Evolutionary conservation across 2,888 invertebrate genomes (phyloP).

Genomic region (Thecophora atra): DNA sequence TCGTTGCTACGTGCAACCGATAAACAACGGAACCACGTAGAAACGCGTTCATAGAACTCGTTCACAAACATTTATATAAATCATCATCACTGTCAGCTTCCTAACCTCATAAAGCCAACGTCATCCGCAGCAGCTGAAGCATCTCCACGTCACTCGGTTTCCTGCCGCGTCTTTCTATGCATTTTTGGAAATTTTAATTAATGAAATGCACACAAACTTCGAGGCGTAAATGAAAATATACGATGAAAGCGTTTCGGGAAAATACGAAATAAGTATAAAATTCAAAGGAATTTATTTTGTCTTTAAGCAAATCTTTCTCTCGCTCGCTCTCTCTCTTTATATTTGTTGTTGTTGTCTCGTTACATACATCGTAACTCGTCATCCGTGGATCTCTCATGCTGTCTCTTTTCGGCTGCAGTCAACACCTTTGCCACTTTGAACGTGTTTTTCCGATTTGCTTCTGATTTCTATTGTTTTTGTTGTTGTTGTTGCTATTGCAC

Average conservation of each 20-base stretch:
- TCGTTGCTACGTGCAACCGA: too few species aligned
- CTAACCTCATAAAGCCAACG: not conserved
- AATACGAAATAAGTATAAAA: too few species aligned
- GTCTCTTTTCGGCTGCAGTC: not conserved
- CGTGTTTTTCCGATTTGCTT: not conserved
- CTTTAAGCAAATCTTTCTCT: too few species aligned
- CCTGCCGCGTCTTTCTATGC: not conserved
- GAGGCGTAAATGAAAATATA: not conserved
- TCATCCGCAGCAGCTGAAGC: not conserved
- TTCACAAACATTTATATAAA: not conserved
- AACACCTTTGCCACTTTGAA: not conserved
- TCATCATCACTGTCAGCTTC: slow-evolving; percentile 2
- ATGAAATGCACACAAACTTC: not conserved
- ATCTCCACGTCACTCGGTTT: not conserved
- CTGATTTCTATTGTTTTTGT: not conserved
- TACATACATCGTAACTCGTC: not conserved
- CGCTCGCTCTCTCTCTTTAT: not conserved
- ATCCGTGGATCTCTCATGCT: not conserved
- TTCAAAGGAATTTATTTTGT: too few species aligned
- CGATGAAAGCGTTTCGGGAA: not conserved
- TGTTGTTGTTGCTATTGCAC: not conserved
- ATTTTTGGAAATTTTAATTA: slow-evolving; percentile 11
- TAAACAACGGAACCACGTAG: too few species aligned
- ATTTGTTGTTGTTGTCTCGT: not conserved
- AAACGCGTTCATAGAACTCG: too few species aligned